Base-by-base conservation (phyloP, 2,113 vertebrate species). In the Passer montanus region DNA sequence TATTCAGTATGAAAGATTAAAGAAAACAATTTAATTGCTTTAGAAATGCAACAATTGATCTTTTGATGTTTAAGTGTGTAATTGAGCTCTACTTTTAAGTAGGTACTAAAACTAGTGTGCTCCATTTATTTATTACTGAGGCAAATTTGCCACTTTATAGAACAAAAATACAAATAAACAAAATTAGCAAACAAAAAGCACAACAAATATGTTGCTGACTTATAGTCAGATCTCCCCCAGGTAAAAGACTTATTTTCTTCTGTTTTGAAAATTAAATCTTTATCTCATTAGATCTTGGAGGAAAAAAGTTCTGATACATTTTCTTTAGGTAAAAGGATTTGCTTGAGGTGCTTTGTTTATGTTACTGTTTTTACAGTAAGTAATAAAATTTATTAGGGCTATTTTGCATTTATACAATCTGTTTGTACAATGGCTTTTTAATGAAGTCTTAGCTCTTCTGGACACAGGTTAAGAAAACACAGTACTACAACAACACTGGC, bases 181-280 rank as follows among this genome's bases (percentile, higher is more conserved):
- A 88, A 95, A 83, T 56, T 35, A 59, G 33, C 47, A 59, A 93
- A 86, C 11, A 80, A 80, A 73, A 72, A 27, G 0, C 79, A 60
- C 37, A 87, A 70, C 47, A 89, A 73, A 44, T 21, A 13, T 39
- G 3, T 24, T n/a, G 24, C 35, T 90, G 95, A 82, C 35, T 72
- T 87, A 55, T 27, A 46, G 64, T 80, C 87, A 95, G 72, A 90
- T 55, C 24, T 94, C 89, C 72, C 56, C 16, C 59, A 94, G 92
- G 87, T 80, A 43, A 87, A 84, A 93, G 21, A 58, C 53, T 91
- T 90, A 67, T 87, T 96, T 97, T 97, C 81, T 92, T 93, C 87
- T 97, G 80, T 96, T 96, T 97, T 95, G 95, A 84, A 96, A 96
- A 95, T 74, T 30, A 96, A 97, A 76, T 79, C 77, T 87, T 90